A percentile compares a stretch with the other conserved stretches of the same genome.
Evolutionary conservation across 2,888 invertebrate genomes (phyloP).

Genomic region (Cryptocephalus primarius): DNA sequence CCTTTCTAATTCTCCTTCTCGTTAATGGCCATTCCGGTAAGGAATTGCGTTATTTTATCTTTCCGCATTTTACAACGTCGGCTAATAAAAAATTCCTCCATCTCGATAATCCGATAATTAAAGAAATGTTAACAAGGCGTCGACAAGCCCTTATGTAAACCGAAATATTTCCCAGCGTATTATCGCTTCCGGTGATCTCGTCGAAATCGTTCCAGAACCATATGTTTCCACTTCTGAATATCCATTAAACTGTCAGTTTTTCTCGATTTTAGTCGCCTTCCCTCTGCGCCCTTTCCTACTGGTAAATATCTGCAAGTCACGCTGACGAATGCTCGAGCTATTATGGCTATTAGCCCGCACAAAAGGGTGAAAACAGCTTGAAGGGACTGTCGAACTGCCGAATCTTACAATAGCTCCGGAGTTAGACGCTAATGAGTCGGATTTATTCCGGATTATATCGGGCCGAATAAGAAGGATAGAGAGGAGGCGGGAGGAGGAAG

Average conservation of each 20-base stretch:
- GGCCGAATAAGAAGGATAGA: too few species aligned
- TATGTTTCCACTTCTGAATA: slow-evolving; percentile 15
- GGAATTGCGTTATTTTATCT: too few species aligned
- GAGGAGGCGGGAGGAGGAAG: too few species aligned
- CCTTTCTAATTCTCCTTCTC: too few species aligned
- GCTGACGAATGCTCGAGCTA: slow-evolving; percentile 12
- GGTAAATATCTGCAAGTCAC: slow-evolving; percentile 19
- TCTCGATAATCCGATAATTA: too few species aligned
- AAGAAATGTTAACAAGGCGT: too few species aligned
- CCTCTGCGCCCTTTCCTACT: slow-evolving; percentile 3
- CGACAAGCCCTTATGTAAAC: too few species aligned
- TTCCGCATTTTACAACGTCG: too few species aligned
- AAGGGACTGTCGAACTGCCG: slow-evolving; percentile 13
- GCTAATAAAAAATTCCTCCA: too few species aligned
- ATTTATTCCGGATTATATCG: background rate
- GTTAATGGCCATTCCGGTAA: too few species aligned
- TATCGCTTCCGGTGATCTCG: too few species aligned
- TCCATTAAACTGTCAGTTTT: slow-evolving; percentile 16
- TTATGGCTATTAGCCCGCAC: slow-evolving; percentile 14
- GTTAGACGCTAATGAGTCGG: background rate
- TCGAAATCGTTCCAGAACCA: slow-evolving; percentile 3
- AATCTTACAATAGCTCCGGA: slow-evolving; percentile 2
- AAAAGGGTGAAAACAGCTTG: slow-evolving; percentile 7
- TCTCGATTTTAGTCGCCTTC: slow-evolving; percentile 4
- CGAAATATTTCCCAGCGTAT: too few species aligned